phyloP scores from a whole-genome alignment of 1,140 invertebrate genomes.

The Philotrypesis tridentata region DNA sequence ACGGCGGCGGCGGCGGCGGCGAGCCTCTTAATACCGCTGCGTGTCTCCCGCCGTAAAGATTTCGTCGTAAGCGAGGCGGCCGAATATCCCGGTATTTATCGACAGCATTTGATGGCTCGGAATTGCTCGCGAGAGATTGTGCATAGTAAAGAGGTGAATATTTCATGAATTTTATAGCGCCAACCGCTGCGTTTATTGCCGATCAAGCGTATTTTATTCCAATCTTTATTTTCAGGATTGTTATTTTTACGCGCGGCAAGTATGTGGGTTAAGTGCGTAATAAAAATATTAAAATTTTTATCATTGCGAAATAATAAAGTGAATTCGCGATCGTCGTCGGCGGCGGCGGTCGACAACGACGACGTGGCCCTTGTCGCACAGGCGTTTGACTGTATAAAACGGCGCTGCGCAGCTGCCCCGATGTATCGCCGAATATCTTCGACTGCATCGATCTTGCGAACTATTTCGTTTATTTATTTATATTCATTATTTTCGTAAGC shows the following conservation, averaged over 20 bases:
- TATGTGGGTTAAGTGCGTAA: background rate
- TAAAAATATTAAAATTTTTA: constrained; percentile 13
- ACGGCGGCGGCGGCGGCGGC: too few relatives aligned
- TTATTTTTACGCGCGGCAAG: background rate
- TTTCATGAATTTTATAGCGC: constrained; percentile 27
- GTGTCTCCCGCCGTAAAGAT: background rate
- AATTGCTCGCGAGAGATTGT: background rate
- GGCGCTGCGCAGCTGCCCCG: too few relatives aligned
- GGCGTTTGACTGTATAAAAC: too few relatives aligned
- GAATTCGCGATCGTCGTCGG: background rate
- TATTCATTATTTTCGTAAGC: too few relatives aligned
- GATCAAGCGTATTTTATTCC: background rate
- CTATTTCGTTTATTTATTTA: too few relatives aligned
- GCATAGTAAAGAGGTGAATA: constrained; percentile 10
- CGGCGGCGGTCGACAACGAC: too few relatives aligned
- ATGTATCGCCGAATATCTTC: too few relatives aligned
- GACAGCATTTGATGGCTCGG: background rate
- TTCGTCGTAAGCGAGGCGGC: background rate
- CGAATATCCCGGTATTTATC: constrained; percentile 27
- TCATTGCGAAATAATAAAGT: background rate
- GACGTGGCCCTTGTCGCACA: too few relatives aligned
- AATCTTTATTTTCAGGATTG: background rate
- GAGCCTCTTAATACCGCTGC: too few relatives aligned
- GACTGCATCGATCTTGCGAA: too few relatives aligned
- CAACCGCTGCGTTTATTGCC: background rate